Evolutionary conservation across 2,113 vertebrate species (phyloP), one percentile per base, ranked within the genome.

Genomic region (Mirza zaza): DNA sequence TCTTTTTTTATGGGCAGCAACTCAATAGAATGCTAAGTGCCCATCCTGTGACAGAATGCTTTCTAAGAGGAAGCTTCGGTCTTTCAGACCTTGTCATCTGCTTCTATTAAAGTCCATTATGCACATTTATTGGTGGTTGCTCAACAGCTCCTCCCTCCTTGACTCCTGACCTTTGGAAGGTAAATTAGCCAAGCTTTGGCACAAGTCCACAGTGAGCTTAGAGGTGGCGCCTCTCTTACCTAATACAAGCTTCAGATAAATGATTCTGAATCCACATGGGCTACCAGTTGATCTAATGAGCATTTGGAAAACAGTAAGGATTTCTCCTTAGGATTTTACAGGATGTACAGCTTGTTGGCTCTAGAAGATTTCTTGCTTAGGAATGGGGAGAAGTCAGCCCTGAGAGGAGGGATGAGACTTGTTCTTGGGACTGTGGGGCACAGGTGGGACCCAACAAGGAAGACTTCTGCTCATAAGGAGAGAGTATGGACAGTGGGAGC

Each of bases 21-120:
- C 34, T 67, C 79, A 77, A 5, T 32, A 50, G 63, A 91, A 80
- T 55, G 7, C 71, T 23, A 11, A 21, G 67, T 18, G 8, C 50
- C 59, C n/a, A 1, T 88, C 90, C 59, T 0, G 0, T 1, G 4
- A 5, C 67, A n/a, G 67, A 95, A 84, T 55, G 76, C 55, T 94
- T 90, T 90, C 92, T 52, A 82, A 70, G 77, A 90, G 96, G 95
- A 97, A 95, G 32, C 50, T 21, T 84, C 27, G 2, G 76, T 45
- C 91, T 48, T 39, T 77, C 29, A 4, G 77, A 34, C 39, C 48
- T 21, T 27, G 77, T 63, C 91, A 21, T 18, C 81, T 42, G 81
- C 77, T 45, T 70, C 89, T 52, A 15, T 70, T 89, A 13, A 77
- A 36, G 21, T 36, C 50, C 68, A 15, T 52, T 70, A 13, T 1